A percentile compares a stretch with the other conserved stretches of the same genome.
Evolutionary conservation across 1,140 invertebrate genomes (phyloP).

Genomic region (Drosophila mojavensis): DNA sequence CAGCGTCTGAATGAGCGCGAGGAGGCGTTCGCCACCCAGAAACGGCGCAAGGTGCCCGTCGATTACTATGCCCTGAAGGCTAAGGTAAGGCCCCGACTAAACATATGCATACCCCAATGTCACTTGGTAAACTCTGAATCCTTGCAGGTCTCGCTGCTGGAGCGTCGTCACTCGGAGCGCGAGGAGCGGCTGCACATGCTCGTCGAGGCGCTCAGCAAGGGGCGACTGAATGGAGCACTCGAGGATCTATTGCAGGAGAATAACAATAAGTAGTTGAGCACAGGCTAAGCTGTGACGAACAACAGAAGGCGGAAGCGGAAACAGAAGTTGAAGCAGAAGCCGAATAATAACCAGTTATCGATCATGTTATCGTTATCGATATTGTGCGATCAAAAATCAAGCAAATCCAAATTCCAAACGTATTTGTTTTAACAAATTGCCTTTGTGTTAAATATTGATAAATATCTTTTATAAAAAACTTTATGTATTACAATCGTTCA

Average conservation of each 20-base stretch:
- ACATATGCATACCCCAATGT: neutral
- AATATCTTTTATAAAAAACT: slow-evolving; percentile 7
- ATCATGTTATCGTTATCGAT: slow-evolving; percentile 2
- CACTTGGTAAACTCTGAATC: neutral
- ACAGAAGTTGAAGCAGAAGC: neutral
- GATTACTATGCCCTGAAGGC: slow-evolving; percentile 83
- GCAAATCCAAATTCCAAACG: slow-evolving; percentile 5
- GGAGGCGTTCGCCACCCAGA: slow-evolving; percentile 76
- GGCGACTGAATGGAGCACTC: slow-evolving; percentile 76
- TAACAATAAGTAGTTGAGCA: slow-evolving; percentile 64
- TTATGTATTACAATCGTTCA: slow-evolving; percentile 1
- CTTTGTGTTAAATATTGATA: slow-evolving; percentile 8
- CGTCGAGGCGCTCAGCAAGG: slow-evolving; percentile 83
- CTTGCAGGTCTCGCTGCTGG: slow-evolving; percentile 76
- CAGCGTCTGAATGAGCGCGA: slow-evolving; percentile 82
- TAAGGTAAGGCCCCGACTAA: slow-evolving; percentile 61
- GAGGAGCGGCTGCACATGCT: slow-evolving; percentile 83
- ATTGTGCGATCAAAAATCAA: slow-evolving; percentile 3
- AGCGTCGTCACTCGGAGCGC: slow-evolving; percentile 80
- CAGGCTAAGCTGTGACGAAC: neutral
- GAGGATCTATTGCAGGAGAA: slow-evolving; percentile 77
- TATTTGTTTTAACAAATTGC: slow-evolving; percentile 7
- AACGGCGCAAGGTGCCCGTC: slow-evolving; percentile 81
- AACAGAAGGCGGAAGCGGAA: no score
- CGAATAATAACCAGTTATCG: neutral